phyloP scores from a whole-genome alignment of 2,113 vertebrate species.

The Thomomys bottae region DNA sequence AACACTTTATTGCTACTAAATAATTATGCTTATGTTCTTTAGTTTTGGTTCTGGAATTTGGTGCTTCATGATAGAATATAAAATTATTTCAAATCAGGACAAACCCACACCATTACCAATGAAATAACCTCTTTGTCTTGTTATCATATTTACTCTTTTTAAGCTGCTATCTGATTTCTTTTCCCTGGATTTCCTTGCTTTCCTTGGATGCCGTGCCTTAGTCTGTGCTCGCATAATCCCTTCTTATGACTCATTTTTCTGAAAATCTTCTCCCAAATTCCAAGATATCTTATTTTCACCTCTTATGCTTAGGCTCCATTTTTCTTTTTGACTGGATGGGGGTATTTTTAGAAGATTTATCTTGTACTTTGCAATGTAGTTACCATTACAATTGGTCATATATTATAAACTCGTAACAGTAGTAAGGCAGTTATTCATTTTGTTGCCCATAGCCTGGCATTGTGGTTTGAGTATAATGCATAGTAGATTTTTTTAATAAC shows the following conservation, averaged over 20 bases:
- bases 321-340: not conserved
- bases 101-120: not conserved
- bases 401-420: not conserved
- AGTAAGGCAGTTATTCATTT: not conserved
- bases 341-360: not conserved
- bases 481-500: constrained; percentile 20
- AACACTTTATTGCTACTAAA: not conserved
- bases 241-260: not conserved
- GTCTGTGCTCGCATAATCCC: not conserved
- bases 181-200: not conserved
- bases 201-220: not conserved
- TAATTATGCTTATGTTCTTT: not conserved
- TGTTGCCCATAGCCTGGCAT: not conserved
- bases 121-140: not conserved
- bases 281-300: not conserved
- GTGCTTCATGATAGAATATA: not conserved
- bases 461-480: constrained; percentile 30
- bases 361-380: not conserved
- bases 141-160: rapidly evolving
- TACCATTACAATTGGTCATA: not conserved
- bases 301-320: not conserved
- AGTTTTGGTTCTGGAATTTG: not conserved
- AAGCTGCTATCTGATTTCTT: no score
- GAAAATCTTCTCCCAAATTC: not conserved
- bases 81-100: not conserved